phyloP scores from a whole-genome alignment of 2,888 invertebrate genomes.

The Xanthorhoe spadicearia region DNA sequence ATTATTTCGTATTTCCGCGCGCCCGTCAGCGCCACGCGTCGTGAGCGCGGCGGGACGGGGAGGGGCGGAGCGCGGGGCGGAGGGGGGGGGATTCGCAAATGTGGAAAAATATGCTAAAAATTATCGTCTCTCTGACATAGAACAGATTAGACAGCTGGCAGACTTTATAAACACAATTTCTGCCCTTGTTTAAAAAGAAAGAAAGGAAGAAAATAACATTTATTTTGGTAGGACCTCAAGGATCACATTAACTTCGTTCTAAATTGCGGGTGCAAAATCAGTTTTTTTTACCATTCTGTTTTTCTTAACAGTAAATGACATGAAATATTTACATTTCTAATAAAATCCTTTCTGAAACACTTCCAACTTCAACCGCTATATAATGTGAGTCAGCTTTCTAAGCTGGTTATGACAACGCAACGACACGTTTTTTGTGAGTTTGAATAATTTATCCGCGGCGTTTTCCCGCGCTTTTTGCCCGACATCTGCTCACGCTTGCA shows the following conservation, averaged over 20 bases:
- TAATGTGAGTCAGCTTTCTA: not conserved
- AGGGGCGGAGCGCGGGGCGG: not conserved
- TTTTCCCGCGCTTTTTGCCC: conserved; percentile 36
- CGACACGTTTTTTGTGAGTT: conserved; percentile 34
- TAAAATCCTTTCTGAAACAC: not conserved
- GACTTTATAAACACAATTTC: not conserved
- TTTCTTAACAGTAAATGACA: too few relatives aligned
- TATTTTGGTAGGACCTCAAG: too few relatives aligned
- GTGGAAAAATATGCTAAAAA: conserved; percentile 4
- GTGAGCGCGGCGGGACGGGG: not conserved
- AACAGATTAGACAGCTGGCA: not conserved
- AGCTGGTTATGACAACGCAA: conserved; percentile 19
- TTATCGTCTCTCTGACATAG: not conserved
- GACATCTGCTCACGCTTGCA: conserved; percentile 40
- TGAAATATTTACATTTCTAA: too few relatives aligned
- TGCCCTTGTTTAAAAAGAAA: too few relatives aligned
- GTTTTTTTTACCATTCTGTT: too few relatives aligned
- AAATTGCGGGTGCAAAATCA: too few relatives aligned
- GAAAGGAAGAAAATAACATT: too few relatives aligned
- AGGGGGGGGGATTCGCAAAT: not conserved
- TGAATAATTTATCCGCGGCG: conserved; percentile 36
- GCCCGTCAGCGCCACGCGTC: conserved; percentile 4
- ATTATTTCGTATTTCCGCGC: conserved; percentile 1
- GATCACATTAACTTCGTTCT: too few relatives aligned
- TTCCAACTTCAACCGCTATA: not conserved